These are phyloP conservation scores for Luperina testacea DNA, from an alignment of 2,888 invertebrate genomes.

Conservation along the genomic window DNA sequence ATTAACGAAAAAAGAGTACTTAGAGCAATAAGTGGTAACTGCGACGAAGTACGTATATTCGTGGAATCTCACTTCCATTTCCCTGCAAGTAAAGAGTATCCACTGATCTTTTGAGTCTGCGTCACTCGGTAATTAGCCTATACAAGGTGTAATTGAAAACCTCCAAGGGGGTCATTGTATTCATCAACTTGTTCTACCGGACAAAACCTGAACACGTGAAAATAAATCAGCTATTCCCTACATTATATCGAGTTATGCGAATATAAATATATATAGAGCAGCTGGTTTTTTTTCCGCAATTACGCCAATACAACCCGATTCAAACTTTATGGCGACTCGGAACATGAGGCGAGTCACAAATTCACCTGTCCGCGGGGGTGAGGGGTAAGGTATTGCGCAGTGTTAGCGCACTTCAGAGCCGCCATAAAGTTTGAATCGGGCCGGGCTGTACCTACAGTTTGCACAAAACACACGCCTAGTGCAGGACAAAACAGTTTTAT, in stretches of 20 bases:
- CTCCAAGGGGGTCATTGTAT: background rate
- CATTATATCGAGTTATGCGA: background rate
- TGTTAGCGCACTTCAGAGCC: too few species aligned
- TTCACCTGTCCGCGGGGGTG: too few species aligned
- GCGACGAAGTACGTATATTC: background rate
- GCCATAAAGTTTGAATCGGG: too few species aligned
- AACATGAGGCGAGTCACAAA: background rate
- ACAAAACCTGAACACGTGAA: background rate
- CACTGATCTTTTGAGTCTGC: background rate
- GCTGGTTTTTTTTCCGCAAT: background rate
- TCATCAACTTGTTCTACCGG: background rate
- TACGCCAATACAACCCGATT: background rate
- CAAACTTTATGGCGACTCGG: background rate
- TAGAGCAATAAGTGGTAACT: background rate
- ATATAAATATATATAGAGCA: background rate
- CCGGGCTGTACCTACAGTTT: background rate
- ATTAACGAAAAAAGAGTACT: background rate
- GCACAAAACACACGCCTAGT: background rate
- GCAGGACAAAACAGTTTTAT: background rate
- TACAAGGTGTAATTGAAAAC: background rate
- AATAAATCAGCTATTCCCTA: background rate
- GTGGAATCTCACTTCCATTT: conserved; percentile 7
- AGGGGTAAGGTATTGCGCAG: too few species aligned
- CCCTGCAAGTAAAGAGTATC: too few species aligned
- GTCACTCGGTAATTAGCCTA: background rate